Conservation (phyloP, 2,888 invertebrate species). For the Caenorhabditis macrosperma region DNA sequence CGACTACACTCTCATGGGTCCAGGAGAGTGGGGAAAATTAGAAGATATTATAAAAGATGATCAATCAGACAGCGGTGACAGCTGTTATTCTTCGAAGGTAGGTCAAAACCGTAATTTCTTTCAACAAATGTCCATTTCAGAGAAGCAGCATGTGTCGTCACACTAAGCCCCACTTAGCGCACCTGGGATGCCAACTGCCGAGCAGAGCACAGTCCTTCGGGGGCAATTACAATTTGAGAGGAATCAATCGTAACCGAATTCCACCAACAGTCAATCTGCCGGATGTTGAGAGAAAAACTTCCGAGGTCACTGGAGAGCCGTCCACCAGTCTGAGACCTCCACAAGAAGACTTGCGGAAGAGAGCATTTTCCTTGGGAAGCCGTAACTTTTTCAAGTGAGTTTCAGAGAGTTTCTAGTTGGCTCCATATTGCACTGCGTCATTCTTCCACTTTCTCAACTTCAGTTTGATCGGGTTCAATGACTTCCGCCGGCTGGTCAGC, state of each 20-base stretch:
- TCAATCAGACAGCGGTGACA: conserved; percentile 70
- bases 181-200: conserved; percentile 29
- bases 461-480: conserved; percentile 50
- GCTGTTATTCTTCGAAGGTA: conserved; percentile 71
- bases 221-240: conserved; percentile 13
- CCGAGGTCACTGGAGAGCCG: conserved; percentile 6
- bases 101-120: conserved; percentile 24
- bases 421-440: neutral
- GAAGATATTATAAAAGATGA: conserved; percentile 27
- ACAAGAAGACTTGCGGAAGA: conserved; percentile 68
- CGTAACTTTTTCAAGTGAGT: conserved; percentile 68
- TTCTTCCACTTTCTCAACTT: no score
- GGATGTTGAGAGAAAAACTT: conserved; percentile 31
- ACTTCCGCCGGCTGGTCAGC: conserved; percentile 47
- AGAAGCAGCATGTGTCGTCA: conserved; percentile 16
- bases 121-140: neutral
- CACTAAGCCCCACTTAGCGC: conserved; percentile 3
- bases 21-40: conserved; percentile 23
- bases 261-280: conserved; percentile 61
- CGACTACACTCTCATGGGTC: conserved; percentile 29
- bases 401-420: neutral
- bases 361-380: conserved; percentile 75
- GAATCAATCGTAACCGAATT: conserved; percentile 6
- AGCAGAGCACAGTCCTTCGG: conserved; percentile 44
- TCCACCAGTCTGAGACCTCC: conserved; percentile 46